phyloP scores from a whole-genome alignment of 2,113 vertebrate species.

The Orientallactaga bullata region DNA sequence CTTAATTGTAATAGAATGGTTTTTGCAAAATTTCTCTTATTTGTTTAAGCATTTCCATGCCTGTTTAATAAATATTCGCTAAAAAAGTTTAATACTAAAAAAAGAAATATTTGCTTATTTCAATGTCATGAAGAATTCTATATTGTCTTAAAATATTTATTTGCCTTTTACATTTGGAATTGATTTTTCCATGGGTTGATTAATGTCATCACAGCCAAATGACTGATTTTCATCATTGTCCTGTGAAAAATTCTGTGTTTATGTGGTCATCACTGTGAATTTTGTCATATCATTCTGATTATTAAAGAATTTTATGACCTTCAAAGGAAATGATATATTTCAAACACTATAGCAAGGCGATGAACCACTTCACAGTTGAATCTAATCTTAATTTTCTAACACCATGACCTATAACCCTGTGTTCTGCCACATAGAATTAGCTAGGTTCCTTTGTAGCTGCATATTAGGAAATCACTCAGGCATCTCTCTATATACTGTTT shows the following conservation, averaged over 20 bases:
- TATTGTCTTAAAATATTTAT: slow-evolving; percentile 26
- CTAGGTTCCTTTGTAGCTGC: neutral
- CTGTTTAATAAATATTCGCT: slow-evolving; percentile 15
- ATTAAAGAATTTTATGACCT: slow-evolving; percentile 13
- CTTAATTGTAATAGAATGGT: neutral
- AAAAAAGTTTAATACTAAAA: no score
- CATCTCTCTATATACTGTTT: neutral
- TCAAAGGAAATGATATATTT: neutral
- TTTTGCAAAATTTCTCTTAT: slow-evolving; percentile 18
- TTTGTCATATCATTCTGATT: neutral
- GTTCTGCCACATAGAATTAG: neutral
- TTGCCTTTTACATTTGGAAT: slow-evolving; percentile 15
- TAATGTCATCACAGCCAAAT: neutral
- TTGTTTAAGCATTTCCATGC: neutral
- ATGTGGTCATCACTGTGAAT: neutral
- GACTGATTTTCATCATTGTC: neutral
- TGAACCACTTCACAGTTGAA: neutral
- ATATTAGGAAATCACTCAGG: neutral
- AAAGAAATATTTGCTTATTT: slow-evolving; percentile 23
- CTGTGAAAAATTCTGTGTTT: neutral
- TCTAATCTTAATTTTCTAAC: neutral
- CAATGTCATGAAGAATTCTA: neutral
- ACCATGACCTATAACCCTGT: neutral
- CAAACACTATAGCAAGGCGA: neutral
- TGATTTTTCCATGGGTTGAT: neutral